A percentile compares a stretch with the other conserved stretches of the same genome.
These are phyloP conservation scores for Lucilia sericata DNA, from an alignment of 1,140 invertebrate genomes.

Conservation along the genomic window DNA sequence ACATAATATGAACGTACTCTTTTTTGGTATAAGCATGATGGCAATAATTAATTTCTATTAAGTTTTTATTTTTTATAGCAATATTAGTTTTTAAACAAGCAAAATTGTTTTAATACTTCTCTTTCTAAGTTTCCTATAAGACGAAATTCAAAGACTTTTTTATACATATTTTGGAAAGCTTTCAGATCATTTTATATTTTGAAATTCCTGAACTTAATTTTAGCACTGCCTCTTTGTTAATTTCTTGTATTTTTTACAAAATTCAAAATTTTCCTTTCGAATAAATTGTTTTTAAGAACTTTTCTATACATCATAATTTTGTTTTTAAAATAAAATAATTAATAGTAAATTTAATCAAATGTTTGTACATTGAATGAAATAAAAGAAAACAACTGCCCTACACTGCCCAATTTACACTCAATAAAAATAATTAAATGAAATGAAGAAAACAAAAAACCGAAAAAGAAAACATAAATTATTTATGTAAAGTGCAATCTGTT, in stretches of 20 bases:
- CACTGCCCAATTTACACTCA: constrained; percentile 42
- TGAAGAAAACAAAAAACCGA: constrained; percentile 13
- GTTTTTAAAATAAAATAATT: constrained; percentile 29
- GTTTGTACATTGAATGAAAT: constrained; percentile 35
- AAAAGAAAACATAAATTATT: constrained; percentile 27
- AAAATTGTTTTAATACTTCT: neutral
- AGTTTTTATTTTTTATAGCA: constrained; percentile 18
- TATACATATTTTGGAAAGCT: neutral
- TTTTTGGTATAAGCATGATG: neutral
- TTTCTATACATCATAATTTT: neutral
- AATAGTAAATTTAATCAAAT: constrained; percentile 27
- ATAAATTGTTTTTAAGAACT: neutral
- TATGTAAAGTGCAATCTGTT: constrained; percentile 41
- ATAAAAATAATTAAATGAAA: constrained; percentile 29
- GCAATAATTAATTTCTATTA: constrained; percentile 10
- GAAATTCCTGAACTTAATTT: neutral
- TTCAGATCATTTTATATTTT: neutral
- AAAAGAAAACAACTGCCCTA: constrained; percentile 39
- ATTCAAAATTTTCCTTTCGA: constrained; percentile 16
- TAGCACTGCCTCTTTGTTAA: constrained; percentile 21
- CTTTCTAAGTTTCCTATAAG: constrained; percentile 14
- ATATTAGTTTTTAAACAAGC: constrained; percentile 11
- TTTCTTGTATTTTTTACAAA: neutral
- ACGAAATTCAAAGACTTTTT: constrained; percentile 5
- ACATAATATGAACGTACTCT: neutral